Evolutionary conservation across 2,113 vertebrate species (phyloP), one percentile per base, ranked within the genome.

Genomic region (Myocastor coypus): DNA sequence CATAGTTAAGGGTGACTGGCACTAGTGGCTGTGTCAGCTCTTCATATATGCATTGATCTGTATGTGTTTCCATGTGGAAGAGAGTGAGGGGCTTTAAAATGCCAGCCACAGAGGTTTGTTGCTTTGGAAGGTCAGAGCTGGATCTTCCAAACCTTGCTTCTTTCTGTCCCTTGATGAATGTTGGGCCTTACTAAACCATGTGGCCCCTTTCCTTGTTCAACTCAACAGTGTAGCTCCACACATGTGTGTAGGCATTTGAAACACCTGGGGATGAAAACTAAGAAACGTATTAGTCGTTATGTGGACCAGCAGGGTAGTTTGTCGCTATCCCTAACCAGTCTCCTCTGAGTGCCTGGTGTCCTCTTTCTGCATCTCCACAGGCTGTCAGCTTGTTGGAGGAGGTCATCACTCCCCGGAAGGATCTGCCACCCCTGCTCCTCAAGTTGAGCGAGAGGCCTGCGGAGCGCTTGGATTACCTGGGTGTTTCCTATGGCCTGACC

Each of bases 401-500:
- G 97, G 99, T 99, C 28, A 94, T 99, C 96, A 98, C 98, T 24
- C 99, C 99, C 24, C 98, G 99, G 83, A 99, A 99, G 73, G 98
- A 99, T 96, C 98, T 99, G 55, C 99, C 99, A 12, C 99, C 99
- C 40, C 98, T 99, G 77, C 98, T 99, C 94, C 99, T 99, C 91
- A 99, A 99, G 94, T 98, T 99, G 97, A 99, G 98, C 0, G 99
- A 99, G 98, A 99, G 99, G 93, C 98, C 98, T 92, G 99, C 99
- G 0, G 99, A 99, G 97, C 98, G 63, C 89, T 98, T 99, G 81
- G 99, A 99, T 97, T 99, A 99, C 94, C 98, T 99, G 0, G 99
- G 99, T 0, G 99, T 99, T 11, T 99, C 99, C 8, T 99, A 99
- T 0, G 99, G 99, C 63, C 98, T 99, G 77, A 99, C 99, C 2